Evolutionary conservation across 2,888 invertebrate species (phyloP), one percentile per base, ranked within the genome.

Genomic region (Ormyrus nitidulus): DNA sequence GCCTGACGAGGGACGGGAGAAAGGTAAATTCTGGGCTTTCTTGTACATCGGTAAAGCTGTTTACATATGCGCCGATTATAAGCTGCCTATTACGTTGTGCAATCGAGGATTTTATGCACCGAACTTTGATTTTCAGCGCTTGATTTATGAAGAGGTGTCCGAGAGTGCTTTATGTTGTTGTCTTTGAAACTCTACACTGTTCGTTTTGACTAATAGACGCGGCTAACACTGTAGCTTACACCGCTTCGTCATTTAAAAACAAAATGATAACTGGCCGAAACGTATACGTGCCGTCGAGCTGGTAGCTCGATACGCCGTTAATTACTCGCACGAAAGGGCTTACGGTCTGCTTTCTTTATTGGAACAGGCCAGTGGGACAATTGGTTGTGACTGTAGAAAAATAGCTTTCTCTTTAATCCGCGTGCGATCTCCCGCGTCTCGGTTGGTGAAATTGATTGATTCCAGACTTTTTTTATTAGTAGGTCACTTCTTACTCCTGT

Each of bases 301-400:
- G 9, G 10, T 56, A 56, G 19, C 3, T 34, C 34, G 34, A 56
- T 5, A n/a, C n/a, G 56, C 6, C 10, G 9, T 34, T 34, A 34
- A 34, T 34, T 34, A 4, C 46, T 9, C 10, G 62, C 19, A 9
- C 7, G 4, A 61, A 74, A 58, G 48, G 34, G 3, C 7, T 9
- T 13, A 5, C 53, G 51, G 58, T 44, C 19, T 46, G 44, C 46
- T 66, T 66, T 59, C 62, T 77, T 34, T 72, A 69, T 56, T 77
- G 73, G 80, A 80, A 46, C 68, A 62, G 80, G 76, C 76, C 56
- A 77, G 72, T 80, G 53, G 68, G 66, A 76, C 76, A 66, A 64
- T 79, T 46, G 48, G 0, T 10, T 10, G 59, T 13, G 13, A 9
- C 66, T 61, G 6, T 11, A 54, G 59, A 76, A 80, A 76, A 76